These are phyloP conservation scores for Strix aluco DNA, from an alignment of 2,113 vertebrate species.

Conservation along the genomic window DNA sequence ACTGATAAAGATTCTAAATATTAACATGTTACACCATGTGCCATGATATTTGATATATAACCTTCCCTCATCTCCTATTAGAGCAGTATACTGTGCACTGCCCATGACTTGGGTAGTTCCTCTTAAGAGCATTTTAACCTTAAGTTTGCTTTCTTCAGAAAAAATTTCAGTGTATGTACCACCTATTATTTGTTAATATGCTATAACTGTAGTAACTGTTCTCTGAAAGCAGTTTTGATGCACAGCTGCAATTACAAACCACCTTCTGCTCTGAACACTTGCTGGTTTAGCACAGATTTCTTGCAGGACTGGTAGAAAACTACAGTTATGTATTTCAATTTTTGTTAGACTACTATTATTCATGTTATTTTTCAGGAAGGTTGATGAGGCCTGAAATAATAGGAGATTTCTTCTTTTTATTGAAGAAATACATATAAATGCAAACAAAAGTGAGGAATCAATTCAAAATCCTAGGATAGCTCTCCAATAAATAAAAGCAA, in stretches of 20 bases:
- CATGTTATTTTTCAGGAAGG: background rate
- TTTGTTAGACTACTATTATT: background rate
- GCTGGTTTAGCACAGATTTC: background rate
- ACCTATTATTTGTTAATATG: background rate
- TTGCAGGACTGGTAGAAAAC: background rate
- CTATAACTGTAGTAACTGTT: background rate
- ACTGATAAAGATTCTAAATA: background rate
- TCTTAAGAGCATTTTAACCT: background rate
- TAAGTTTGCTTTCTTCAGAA: background rate
- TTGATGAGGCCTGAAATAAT: constrained; percentile 41
- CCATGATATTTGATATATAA: too few relatives aligned
- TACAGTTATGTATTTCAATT: background rate
- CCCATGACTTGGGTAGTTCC: background rate
- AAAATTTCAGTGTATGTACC: background rate
- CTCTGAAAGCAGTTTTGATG: background rate
- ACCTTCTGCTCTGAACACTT: constrained; percentile 28
- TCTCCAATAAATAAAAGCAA: background rate
- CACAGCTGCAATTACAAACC: constrained; percentile 13
- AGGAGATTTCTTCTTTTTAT: background rate
- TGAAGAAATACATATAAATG: constrained; percentile 27
- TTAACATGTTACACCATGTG: fast-evolving
- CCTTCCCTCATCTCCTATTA: background rate
- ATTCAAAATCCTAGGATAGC: constrained; percentile 1
- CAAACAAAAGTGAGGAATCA: constrained; percentile 33
- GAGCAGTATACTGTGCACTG: background rate